phyloP scores from a whole-genome alignment of 2,888 invertebrate genomes.

The Platycnemis pennipes region DNA sequence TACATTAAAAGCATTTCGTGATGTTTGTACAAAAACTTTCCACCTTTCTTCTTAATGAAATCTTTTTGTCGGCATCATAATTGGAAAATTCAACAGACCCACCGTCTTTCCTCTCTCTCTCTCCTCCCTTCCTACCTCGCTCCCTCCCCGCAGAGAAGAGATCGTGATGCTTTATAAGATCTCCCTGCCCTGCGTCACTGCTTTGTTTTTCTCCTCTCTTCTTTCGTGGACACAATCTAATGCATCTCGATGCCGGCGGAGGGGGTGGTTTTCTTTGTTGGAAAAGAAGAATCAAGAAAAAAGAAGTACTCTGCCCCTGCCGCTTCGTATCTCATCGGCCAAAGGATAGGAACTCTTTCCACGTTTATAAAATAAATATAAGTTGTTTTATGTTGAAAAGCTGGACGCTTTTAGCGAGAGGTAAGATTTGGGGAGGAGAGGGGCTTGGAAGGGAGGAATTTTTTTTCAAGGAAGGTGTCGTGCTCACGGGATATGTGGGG shows the following conservation, averaged over 20 bases:
- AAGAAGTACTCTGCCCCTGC: neutral
- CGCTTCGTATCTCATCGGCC: neutral
- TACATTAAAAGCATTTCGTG: constrained; percentile 56
- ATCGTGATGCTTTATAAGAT: constrained; percentile 27
- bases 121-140: neutral
- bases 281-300: neutral
- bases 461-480: neutral
- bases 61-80: constrained; percentile 67
- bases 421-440: neutral
- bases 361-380: neutral
- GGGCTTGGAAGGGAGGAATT: neutral
- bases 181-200: constrained; percentile 14
- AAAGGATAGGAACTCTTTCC: no score
- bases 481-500: neutral
- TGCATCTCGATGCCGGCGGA: neutral
- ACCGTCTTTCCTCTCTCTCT: neutral
- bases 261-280: neutral
- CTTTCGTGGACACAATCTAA: constrained; percentile 46
- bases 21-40: constrained; percentile 52
- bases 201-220: constrained; percentile 21
- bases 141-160: neutral
- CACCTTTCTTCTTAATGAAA: constrained; percentile 59
- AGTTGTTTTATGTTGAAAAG: neutral
- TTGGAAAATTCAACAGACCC: constrained; percentile 65
- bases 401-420: neutral